A percentile compares a stretch with the other conserved stretches of the same genome.
Conservation (phyloP, 2,113 vertebrate genomes). For the Ahaetulla prasina region DNA sequence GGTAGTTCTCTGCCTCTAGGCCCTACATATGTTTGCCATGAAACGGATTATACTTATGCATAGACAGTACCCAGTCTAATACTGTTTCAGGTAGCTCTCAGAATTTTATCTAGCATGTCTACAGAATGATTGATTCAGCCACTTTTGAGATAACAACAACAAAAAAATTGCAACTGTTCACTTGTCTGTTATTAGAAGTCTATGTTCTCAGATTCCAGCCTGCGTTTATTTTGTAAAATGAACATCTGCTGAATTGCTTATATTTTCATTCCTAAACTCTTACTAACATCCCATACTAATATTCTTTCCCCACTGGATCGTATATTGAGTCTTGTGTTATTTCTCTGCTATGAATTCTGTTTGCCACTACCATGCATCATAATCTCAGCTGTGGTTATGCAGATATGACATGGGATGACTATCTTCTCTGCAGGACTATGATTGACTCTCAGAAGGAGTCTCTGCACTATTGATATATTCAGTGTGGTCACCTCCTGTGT, state of each 20-base stretch:
- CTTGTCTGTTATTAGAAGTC: neutral
- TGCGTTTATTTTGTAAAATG: neutral
- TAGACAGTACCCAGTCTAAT: neutral
- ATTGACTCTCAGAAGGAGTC: conserved; percentile 37
- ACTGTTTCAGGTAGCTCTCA: neutral
- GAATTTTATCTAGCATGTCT: neutral
- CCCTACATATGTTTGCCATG: neutral
- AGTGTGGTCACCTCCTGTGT: conserved; percentile 29
- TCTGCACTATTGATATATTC: conserved; percentile 41
- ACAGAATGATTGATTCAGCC: neutral
- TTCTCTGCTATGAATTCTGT: conserved; percentile 50
- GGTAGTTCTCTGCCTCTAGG: neutral
- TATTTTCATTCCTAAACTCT: conserved; percentile 37
- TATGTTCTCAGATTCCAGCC: neutral
- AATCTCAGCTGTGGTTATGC: conserved; percentile 59
- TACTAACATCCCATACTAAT: conserved; percentile 8
- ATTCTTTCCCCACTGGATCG: conserved; percentile 30
- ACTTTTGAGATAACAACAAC: neutral
- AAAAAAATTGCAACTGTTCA: neutral
- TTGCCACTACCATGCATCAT: conserved; percentile 33
- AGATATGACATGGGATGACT: conserved; percentile 47
- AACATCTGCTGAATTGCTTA: neutral
- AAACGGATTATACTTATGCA: neutral
- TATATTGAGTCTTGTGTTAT: conserved; percentile 20
- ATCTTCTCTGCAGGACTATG: conserved; percentile 56